Base-by-base conservation (phyloP, 2,113 vertebrate genomes). In the Pelecanoides urinatrix region DNA sequence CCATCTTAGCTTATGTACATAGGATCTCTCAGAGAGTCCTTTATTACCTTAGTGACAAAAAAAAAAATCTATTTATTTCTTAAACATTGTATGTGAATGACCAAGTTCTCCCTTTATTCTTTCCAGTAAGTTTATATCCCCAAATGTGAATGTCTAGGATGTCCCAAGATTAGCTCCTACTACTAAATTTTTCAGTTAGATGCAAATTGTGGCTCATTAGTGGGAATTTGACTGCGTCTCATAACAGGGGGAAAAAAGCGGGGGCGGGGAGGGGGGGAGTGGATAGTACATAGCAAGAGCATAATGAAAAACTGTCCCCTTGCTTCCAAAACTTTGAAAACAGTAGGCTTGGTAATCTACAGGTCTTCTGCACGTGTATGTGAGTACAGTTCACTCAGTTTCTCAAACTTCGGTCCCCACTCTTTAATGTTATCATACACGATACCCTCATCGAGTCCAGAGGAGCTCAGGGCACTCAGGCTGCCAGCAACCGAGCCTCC, bases 361-460 rank as follows among this genome's bases (percentile, higher is more conserved):
- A 98, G 85, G 74, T 98, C 97, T 59, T 98, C 98, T 34, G 97
- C 96, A 92, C 98, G 98, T 4, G 8, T 52, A 8, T 81, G 87
- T 1, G 86, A 95, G 92, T 97, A 97, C 30, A 97, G 98, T 42
- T 98, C 98, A 72, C 98, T 97, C 72, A 99, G 97, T 90, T 98
- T 99, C 94, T 98, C 98, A 38, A 99, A 99, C 89, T 99, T 98
- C 3, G 98, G 98, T 55, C 99, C 98, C 99, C 99, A 99, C 36
- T 98, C 98, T 67, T 92, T 97, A 3, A 99, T 98, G 23, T 98
- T 97, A 16, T 98, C 98, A 53, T 97, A 98, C 58, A 78, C 80
- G 40, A 75, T 49, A 13, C 93, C 98, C 44, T 98, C 98, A 1
- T 98, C 98, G 68, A 96, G 92, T 13, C 97, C 98, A 1, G 97